Evolutionary conservation across 2,888 invertebrate genomes (phyloP).

Genomic region (Parnassius smintheus): DNA sequence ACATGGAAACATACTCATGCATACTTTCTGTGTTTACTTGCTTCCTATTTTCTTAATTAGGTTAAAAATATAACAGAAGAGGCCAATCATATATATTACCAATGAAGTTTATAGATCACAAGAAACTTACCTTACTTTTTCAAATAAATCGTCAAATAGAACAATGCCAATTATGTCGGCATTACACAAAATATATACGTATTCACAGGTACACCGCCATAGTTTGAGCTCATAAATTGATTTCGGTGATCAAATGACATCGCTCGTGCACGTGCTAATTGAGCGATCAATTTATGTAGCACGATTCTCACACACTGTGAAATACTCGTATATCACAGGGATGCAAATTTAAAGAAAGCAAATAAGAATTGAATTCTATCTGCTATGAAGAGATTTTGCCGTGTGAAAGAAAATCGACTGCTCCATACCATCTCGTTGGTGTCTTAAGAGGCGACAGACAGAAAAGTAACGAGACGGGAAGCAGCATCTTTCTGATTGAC

Average conservation of each 20-base stretch:
- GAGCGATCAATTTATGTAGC: constrained; percentile 54
- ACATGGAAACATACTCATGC: no score
- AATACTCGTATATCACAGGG: constrained; percentile 13
- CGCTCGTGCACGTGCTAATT: constrained; percentile 53
- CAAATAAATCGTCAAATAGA: background rate
- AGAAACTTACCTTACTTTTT: constrained; percentile 6
- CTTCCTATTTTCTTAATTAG: no score
- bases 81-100: no score
- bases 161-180: background rate
- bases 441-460: no score
- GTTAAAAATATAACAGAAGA: no score
- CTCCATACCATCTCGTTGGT: no score
- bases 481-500: no score
- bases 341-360: background rate
- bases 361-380: background rate
- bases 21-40: no score
- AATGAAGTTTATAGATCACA: no score
- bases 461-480: no score
- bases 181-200: background rate
- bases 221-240: constrained; percentile 40
- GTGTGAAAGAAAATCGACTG: no score
- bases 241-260: constrained; percentile 39
- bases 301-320: constrained; percentile 49
- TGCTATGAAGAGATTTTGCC: no score
- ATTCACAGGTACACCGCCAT: constrained; percentile 35